phyloP scores from a whole-genome alignment of 2,797 vertebrate genomes.

The Sebastes steindachneri region DNA sequence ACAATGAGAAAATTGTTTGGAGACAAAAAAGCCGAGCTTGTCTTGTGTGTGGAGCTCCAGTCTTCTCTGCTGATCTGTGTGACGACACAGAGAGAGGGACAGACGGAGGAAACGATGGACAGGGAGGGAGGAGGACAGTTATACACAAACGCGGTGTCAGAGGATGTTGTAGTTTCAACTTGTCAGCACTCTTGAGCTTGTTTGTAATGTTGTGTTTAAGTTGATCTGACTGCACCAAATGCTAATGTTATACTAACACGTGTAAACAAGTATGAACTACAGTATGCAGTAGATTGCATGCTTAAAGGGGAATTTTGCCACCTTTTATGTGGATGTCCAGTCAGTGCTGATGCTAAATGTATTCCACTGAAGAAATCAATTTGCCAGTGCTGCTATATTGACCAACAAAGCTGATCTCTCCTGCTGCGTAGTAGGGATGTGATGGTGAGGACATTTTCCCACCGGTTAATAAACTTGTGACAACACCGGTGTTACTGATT shows the following conservation, averaged over 20 bases:
- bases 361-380: no score
- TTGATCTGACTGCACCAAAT: not conserved
- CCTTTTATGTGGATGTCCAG: no score
- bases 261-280: not conserved
- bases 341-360: no score
- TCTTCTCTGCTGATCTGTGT: conserved; percentile 52
- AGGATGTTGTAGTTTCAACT: conserved; percentile 6
- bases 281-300: not conserved
- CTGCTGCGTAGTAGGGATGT: no score
- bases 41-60: conserved; percentile 38
- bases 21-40: conserved; percentile 70
- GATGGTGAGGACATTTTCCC: no score
- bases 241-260: not conserved
- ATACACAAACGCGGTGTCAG: not conserved
- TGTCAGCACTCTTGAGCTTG: not conserved
- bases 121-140: not conserved
- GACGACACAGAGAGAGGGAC: conserved; percentile 55
- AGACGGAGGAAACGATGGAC: not conserved
- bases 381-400: no score
- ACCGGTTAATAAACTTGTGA: no score
- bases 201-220: not conserved
- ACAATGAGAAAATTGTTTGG: conserved; percentile 80
- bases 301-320: not conserved
- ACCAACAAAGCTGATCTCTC: no score
- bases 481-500: no score